These are phyloP conservation scores for Acanthacorydalis orientalis DNA, from an alignment of 2,888 invertebrate species.

Conservation along the genomic window DNA sequence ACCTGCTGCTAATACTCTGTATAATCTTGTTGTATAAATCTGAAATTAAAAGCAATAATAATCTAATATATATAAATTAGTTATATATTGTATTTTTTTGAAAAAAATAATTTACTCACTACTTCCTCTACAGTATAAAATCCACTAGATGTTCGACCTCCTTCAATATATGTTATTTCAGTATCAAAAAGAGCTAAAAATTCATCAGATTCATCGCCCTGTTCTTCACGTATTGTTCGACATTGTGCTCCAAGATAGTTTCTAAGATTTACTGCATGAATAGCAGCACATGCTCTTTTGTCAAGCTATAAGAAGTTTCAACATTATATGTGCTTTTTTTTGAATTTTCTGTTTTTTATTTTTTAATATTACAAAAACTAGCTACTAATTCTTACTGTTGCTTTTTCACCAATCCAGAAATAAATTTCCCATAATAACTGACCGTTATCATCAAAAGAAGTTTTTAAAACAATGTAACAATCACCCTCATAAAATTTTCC, in stretches of 20 bases:
- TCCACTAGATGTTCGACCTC: slow-evolving; percentile 92
- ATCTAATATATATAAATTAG: slow-evolving; percentile 2
- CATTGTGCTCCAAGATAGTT: slow-evolving; percentile 89
- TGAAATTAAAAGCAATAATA: slow-evolving; percentile 20
- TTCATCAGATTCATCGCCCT: slow-evolving; percentile 91
- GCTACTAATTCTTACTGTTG: slow-evolving; percentile 48
- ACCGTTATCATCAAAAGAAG: slow-evolving; percentile 65
- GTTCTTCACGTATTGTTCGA: slow-evolving; percentile 91
- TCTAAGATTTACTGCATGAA: slow-evolving; percentile 95
- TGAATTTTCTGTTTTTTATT: too few species aligned
- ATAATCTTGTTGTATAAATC: slow-evolving; percentile 70
- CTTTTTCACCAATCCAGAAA: slow-evolving; percentile 97
- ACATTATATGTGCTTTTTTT: background rate
- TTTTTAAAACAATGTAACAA: slow-evolving; percentile 93
- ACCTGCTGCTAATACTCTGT: slow-evolving; percentile 79
- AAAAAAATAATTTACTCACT: slow-evolving; percentile 25
- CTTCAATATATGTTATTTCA: slow-evolving; percentile 88
- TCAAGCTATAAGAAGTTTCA: slow-evolving; percentile 44
- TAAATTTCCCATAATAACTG: slow-evolving; percentile 89
- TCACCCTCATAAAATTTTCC: slow-evolving; percentile 99
- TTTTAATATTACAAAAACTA: background rate
- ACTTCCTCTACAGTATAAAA: slow-evolving; percentile 93
- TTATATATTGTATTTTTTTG: background rate
- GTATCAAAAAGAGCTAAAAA: slow-evolving; percentile 83
- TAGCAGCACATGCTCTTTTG: slow-evolving; percentile 91